phyloP scores from a whole-genome alignment of 92 coral and sea anemone species.

The Siderastrea radians region DNA sequence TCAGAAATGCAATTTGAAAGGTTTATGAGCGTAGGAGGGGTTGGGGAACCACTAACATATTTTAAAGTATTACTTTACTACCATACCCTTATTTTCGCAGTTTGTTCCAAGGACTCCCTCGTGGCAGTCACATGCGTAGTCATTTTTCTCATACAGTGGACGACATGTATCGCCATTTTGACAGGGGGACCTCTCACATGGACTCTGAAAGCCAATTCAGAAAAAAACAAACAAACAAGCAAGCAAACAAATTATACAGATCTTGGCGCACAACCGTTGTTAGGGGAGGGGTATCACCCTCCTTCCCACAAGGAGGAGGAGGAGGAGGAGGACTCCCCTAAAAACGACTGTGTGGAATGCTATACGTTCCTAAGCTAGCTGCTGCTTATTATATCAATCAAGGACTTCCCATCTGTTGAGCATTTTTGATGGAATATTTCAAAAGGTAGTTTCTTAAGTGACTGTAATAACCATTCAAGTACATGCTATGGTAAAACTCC shows the following conservation, averaged over 20 bases:
- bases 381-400: too few relatives aligned
- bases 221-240: neutral
- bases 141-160: neutral
- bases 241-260: too few relatives aligned
- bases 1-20: too few relatives aligned
- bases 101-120: neutral
- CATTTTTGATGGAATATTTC: too few relatives aligned
- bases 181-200: constrained; percentile 12
- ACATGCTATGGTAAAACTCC: neutral
- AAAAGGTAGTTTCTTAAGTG: neutral
- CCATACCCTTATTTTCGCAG: neutral
- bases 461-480: neutral
- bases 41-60: neutral
- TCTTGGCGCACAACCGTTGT: too few relatives aligned
- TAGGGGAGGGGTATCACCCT: too few relatives aligned
- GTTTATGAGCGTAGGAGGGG: neutral
- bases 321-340: too few relatives aligned
- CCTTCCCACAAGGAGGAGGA: too few relatives aligned
- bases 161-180: constrained; percentile 3
- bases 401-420: too few relatives aligned
- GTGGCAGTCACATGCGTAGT: neutral
- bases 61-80: neutral
- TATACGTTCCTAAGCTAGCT: too few relatives aligned
- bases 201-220: neutral
- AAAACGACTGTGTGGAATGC: too few relatives aligned